Conservation (phyloP, 2,113 vertebrate genomes). For the Leptosomus discolor region DNA sequence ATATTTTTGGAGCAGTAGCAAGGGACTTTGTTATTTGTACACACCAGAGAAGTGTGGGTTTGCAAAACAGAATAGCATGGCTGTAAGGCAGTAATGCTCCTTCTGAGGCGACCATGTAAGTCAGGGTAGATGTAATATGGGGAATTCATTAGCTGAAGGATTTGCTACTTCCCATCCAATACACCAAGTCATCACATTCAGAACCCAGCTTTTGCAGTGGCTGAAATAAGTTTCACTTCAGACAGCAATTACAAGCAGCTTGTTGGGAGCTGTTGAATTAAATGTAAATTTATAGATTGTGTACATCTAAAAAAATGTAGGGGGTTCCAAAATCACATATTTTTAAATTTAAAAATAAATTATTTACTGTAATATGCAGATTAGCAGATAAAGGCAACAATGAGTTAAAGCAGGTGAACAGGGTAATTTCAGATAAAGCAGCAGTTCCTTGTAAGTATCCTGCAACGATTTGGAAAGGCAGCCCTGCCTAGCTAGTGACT, state of each 20-base stretch:
- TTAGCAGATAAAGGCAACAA: neutral
- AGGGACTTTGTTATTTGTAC: constrained; percentile 59
- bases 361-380: neutral
- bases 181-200: neutral
- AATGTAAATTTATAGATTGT: neutral
- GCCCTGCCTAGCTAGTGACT: neutral
- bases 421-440: neutral
- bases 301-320: neutral
- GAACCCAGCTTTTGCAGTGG: neutral
- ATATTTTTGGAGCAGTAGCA: neutral
- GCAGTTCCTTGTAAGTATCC: neutral
- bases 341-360: neutral
- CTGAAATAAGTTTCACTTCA: neutral
- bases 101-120: neutral
- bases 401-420: neutral
- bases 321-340: neutral
- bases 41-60: constrained; percentile 1
- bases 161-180: neutral
- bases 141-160: neutral
- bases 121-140: neutral
- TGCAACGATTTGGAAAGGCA: neutral
- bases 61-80: neutral
- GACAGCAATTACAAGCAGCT: neutral
- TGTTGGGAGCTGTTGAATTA: neutral
- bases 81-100: neutral